Evolutionary conservation across 2,797 vertebrate species (phyloP).

Genomic region (Ctenochaetus hawaiiensis): DNA sequence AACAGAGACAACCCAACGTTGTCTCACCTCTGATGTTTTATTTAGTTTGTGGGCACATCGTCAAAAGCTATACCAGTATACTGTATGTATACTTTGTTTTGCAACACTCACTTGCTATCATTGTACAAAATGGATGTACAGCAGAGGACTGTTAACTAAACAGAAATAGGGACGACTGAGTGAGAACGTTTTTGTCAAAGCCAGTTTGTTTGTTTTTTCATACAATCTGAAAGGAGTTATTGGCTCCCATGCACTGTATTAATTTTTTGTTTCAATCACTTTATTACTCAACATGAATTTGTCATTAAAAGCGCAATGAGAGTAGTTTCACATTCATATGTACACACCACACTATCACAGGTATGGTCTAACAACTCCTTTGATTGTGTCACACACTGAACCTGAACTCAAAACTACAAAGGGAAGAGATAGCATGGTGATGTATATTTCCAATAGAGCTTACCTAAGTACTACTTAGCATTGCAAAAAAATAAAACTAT

Average conservation of each 20-base stretch:
- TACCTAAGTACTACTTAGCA: slow-evolving; percentile 86
- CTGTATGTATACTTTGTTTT: slow-evolving; percentile 63
- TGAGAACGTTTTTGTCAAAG: slow-evolving; percentile 59
- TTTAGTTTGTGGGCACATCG: slow-evolving; percentile 73
- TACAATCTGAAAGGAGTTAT: slow-evolving; percentile 68
- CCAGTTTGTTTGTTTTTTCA: slow-evolving; percentile 54
- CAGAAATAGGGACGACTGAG: slow-evolving; percentile 43
- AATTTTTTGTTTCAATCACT: slow-evolving; percentile 67
- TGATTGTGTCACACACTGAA: slow-evolving; percentile 75
- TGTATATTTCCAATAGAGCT: slow-evolving; percentile 87
- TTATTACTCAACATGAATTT: slow-evolving; percentile 71
- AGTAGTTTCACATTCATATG: slow-evolving; percentile 51
- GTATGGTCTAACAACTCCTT: slow-evolving; percentile 51
- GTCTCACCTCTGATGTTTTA: slow-evolving; percentile 65
- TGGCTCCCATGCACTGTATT: slow-evolving; percentile 78
- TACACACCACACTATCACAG: slow-evolving; percentile 45
- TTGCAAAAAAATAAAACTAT: slow-evolving; percentile 78
- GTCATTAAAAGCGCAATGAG: slow-evolving; percentile 53
- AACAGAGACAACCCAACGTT: slow-evolving; percentile 48
- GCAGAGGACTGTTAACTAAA: slow-evolving; percentile 53
- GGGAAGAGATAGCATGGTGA: slow-evolving; percentile 76
- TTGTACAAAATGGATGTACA: slow-evolving; percentile 65
- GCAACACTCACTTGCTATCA: slow-evolving; percentile 59
- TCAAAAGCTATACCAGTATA: slow-evolving; percentile 70
- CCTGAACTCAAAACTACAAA: slow-evolving; percentile 73